Evolutionary conservation across 2,113 vertebrate genomes (phyloP).

Genomic region (Procavia capensis): DNA sequence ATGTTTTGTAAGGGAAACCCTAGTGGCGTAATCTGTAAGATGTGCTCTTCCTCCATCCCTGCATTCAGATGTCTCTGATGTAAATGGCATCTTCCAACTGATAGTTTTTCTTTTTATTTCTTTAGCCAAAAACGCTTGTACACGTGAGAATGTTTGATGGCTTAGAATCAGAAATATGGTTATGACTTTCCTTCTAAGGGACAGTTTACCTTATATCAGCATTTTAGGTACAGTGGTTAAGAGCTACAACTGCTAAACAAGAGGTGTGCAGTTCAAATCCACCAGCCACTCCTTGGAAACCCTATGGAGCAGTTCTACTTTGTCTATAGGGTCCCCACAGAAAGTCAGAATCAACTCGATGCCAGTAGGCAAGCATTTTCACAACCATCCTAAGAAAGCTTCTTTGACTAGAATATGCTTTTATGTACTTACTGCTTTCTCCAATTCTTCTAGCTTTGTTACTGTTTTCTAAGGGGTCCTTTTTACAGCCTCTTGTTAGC

Average conservation of each 20-base stretch:
- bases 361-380: not conserved
- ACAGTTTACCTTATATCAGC: not conserved
- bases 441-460: constrained; percentile 63
- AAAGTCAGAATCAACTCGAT: no score
- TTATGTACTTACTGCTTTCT: not conserved
- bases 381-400: not conserved
- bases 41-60: not conserved
- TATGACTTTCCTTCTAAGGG: not conserved
- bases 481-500: constrained; percentile 50
- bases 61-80: not conserved
- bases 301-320: no score
- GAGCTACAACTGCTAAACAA: no score
- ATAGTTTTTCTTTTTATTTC: constrained; percentile 31
- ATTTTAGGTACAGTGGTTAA: no score
- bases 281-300: no score
- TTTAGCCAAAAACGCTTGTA: not conserved
- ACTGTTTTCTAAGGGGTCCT: constrained; percentile 56
- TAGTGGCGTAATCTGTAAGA: not conserved
- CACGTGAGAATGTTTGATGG: not conserved
- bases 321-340: no score
- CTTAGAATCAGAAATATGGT: constrained; percentile 19
- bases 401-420: not conserved
- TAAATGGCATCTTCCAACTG: not conserved
- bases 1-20: no score
- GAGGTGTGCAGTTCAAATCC: no score